Evolutionary conservation across 2,888 invertebrate species (phyloP).

Genomic region (Lasioglossum leucozonium): DNA sequence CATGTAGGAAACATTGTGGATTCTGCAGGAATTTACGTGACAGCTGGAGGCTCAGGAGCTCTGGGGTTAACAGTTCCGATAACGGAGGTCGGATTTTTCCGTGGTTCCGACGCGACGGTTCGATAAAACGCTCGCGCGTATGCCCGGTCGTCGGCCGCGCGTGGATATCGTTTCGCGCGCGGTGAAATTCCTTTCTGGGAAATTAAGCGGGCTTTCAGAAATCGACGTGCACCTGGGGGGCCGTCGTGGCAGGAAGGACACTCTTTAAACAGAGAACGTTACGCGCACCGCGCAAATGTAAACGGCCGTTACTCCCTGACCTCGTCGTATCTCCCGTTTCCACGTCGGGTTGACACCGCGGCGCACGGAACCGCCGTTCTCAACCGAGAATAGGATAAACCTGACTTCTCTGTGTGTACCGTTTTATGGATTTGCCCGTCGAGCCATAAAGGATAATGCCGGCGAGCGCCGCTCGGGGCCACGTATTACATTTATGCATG

Average conservation of each 20-base stretch:
- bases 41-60: neutral
- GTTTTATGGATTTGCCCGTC: constrained; percentile 73
- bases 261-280: constrained; percentile 69
- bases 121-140: constrained; percentile 49
- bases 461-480: constrained; percentile 37
- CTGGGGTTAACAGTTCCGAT: constrained; percentile 46
- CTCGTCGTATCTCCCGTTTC: constrained; percentile 73
- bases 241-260: constrained; percentile 61
- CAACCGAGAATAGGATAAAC: constrained; percentile 72
- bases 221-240: constrained; percentile 74
- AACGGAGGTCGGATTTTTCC: constrained; percentile 61
- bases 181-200: constrained; percentile 67
- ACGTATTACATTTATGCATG: constrained; percentile 72
- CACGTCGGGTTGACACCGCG: constrained; percentile 65
- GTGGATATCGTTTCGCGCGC: constrained; percentile 49
- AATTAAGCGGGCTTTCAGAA: constrained; percentile 72
- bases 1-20: neutral
- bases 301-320: constrained; percentile 74
- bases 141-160: constrained; percentile 29
- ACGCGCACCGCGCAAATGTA: constrained; percentile 69
- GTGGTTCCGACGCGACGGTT: constrained; percentile 60
- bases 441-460: constrained; percentile 72
- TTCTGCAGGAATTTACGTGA: constrained; percentile 1
- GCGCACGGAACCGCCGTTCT: constrained; percentile 56
- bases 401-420: constrained; percentile 64